phyloP scores from a whole-genome alignment of 2,888 invertebrate species.

The Tetragonula carbonaria region DNA sequence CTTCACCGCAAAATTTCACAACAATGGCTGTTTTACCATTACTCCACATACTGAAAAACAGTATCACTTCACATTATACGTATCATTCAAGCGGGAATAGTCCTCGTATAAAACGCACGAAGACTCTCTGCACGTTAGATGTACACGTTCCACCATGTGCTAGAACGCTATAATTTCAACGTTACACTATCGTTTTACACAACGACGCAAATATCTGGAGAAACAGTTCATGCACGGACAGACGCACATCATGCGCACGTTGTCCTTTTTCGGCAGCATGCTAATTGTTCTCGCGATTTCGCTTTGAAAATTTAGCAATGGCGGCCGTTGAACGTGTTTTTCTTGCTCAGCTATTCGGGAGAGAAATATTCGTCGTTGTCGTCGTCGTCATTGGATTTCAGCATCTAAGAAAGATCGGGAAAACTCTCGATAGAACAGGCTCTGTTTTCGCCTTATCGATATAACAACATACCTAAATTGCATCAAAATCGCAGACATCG shows the following conservation, averaged over 20 bases:
- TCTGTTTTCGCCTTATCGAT: conserved; percentile 26
- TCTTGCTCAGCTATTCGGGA: conserved; percentile 17
- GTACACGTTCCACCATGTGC: neutral
- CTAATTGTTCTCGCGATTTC: neutral
- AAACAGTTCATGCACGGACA: neutral
- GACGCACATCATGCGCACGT: too few relatives aligned
- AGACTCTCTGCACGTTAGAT: neutral
- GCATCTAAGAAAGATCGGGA: conserved; percentile 20
- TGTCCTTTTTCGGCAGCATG: neutral
- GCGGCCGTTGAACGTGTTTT: conserved; percentile 10
- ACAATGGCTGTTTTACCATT: too few relatives aligned
- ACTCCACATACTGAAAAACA: neutral
- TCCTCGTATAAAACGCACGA: neutral
- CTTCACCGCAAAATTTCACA: too few relatives aligned
- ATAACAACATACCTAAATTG: conserved; percentile 46
- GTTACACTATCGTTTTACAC: neutral
- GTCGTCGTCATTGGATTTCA: neutral
- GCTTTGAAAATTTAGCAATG: neutral
- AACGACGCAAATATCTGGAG: neutral
- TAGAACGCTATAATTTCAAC: neutral
- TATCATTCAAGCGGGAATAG: neutral
- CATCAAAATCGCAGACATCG: conserved; percentile 55
- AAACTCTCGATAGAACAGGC: neutral
- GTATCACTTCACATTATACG: neutral
- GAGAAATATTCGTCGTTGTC: conserved; percentile 34